Evolutionary conservation across 2,888 invertebrate species (phyloP).

Genomic region (Chloromyia formosa): DNA sequence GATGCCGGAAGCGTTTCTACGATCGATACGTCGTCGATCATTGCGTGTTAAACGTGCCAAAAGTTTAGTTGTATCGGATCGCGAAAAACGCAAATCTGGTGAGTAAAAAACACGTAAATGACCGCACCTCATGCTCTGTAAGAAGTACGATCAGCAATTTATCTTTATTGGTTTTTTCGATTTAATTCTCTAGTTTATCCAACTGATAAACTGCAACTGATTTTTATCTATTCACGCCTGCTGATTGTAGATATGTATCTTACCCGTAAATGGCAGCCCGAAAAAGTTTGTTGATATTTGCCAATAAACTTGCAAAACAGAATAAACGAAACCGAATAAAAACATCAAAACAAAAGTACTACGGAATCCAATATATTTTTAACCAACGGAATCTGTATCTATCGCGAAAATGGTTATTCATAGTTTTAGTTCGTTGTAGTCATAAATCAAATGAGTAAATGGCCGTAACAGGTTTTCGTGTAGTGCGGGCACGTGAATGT

Average conservation of each 20-base stretch:
- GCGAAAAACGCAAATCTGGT: conserved; percentile 83
- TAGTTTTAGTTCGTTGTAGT: not conserved
- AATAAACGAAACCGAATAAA: not conserved
- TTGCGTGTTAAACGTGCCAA: conserved; percentile 79
- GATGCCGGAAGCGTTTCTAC: conserved; percentile 78
- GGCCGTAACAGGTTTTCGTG: conserved; percentile 23
- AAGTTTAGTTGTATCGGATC: conserved; percentile 73
- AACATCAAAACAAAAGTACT: conserved; percentile 9
- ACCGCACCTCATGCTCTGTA: too few relatives aligned
- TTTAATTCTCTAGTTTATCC: too few relatives aligned
- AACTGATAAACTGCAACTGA: too few relatives aligned
- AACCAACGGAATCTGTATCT: not conserved
- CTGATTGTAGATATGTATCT: too few relatives aligned
- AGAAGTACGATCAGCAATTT: conserved; percentile 19
- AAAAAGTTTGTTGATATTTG: too few relatives aligned
- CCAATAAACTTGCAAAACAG: too few relatives aligned
- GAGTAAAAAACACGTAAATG: conserved; percentile 66
- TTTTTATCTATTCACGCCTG: not conserved
- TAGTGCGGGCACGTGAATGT: conserved; percentile 7
- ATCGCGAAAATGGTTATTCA: conserved; percentile 19
- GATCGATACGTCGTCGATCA: conserved; percentile 76
- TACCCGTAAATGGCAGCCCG: too few relatives aligned
- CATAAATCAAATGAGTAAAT: conserved; percentile 17
- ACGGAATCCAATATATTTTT: not conserved
- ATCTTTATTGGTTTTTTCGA: not conserved